Conservation (phyloP, 2,888 invertebrate species). For the Oxyscelio sp. region DNA sequence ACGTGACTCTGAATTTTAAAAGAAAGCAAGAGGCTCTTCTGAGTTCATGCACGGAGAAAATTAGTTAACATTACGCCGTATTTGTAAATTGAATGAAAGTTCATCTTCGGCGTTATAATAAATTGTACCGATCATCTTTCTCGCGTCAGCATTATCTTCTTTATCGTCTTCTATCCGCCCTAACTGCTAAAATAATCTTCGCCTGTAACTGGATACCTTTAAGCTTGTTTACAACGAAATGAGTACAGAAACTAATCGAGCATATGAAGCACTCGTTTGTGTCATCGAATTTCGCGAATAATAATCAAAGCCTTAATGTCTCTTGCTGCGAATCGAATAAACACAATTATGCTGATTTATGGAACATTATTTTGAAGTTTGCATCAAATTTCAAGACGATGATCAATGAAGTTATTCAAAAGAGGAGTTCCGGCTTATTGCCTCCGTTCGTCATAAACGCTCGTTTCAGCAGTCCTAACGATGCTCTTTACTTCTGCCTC, state of each 20-base stretch:
- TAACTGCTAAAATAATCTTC: slow-evolving; percentile 82
- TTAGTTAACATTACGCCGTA: no score
- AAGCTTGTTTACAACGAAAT: slow-evolving; percentile 29
- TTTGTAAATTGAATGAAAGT: background rate
- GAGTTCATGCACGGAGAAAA: no score
- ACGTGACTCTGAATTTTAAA: no score
- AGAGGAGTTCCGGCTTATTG: slow-evolving; percentile 66
- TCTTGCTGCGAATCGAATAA: background rate
- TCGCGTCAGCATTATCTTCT: slow-evolving; percentile 19
- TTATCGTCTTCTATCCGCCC: slow-evolving; percentile 44
- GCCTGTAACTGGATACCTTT: slow-evolving; percentile 46
- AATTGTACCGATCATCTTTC: background rate
- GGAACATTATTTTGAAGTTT: slow-evolving; percentile 10
- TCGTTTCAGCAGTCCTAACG: slow-evolving; percentile 80
- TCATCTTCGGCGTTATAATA: background rate
- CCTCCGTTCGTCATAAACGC: slow-evolving; percentile 77
- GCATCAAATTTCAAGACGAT: slow-evolving; percentile 50
- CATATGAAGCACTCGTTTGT: slow-evolving; percentile 23
- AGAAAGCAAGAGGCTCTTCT: no score
- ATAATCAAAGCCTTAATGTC: slow-evolving; percentile 1
- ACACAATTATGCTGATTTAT: slow-evolving; percentile 10
- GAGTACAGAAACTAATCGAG: slow-evolving; percentile 12
- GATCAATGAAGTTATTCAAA: slow-evolving; percentile 69
- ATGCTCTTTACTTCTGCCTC: slow-evolving; percentile 77
- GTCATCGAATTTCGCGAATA: background rate